Percentiles rank a stretch among this genome's conserved stretches.
Evolutionary conservation across 2,113 vertebrate genomes (phyloP).

Genomic region (Glareola pratincola): DNA sequence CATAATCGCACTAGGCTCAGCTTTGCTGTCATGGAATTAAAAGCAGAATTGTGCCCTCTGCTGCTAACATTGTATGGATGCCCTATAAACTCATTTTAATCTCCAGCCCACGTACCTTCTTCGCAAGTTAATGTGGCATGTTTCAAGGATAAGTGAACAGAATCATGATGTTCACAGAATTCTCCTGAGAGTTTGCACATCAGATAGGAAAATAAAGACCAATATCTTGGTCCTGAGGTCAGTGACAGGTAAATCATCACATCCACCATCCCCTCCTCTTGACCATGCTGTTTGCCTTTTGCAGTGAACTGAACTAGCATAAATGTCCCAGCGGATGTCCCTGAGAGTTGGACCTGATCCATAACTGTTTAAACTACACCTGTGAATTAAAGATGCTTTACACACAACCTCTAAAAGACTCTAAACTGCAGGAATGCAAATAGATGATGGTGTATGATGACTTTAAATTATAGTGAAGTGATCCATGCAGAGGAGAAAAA

Average conservation of each 20-base stretch:
- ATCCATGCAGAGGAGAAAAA: not conserved
- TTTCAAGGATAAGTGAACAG: conserved; percentile 33
- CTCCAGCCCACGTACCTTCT: conserved; percentile 16
- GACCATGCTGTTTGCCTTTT: not conserved
- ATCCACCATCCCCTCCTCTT: not conserved
- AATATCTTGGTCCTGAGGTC: not conserved
- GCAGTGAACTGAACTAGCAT: not conserved
- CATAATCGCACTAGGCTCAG: not conserved
- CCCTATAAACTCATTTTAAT: conserved; percentile 19
- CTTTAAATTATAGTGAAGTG: conserved; percentile 40
- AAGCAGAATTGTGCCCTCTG: not conserved
- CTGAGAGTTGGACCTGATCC: conserved; percentile 26
- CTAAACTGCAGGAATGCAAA: conserved; percentile 45
- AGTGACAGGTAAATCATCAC: not conserved
- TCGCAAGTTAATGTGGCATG: conserved; percentile 51
- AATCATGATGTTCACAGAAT: conserved; percentile 9
- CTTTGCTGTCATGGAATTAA: not conserved
- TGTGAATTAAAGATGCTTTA: conserved; percentile 33
- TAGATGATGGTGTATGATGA: conserved; percentile 46
- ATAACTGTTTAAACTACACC: conserved; percentile 33
- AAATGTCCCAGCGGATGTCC: not conserved
- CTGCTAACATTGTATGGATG: not conserved
- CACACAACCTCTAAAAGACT: conserved; percentile 34
- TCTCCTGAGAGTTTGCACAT: conserved; percentile 8
- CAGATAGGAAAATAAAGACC: conserved; percentile 42